phyloP scores from a whole-genome alignment of 2,113 vertebrate species.

The Phoxinus phoxinus region DNA sequence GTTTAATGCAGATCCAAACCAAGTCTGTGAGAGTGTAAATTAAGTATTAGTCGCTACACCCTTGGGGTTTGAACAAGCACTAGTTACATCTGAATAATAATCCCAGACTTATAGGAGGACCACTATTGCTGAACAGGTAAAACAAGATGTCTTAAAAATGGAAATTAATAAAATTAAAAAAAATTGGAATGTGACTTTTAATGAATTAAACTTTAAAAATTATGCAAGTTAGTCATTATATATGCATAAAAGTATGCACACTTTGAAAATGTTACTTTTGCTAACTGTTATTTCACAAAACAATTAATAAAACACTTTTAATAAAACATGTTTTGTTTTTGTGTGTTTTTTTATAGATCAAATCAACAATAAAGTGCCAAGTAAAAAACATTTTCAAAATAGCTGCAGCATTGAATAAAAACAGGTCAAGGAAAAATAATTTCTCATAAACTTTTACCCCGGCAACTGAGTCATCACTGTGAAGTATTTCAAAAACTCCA shows the following conservation, averaged over 20 bases:
- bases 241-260: background rate
- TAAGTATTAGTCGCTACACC: background rate
- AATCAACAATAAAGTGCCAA: no score
- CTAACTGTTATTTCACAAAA: background rate
- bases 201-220: background rate
- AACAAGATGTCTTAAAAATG: no score
- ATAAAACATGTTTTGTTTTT: no score
- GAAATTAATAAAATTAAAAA: no score
- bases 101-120: background rate
- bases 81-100: no score
- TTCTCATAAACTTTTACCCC: background rate
- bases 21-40: constrained; percentile 1
- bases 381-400: no score
- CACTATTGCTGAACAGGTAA: background rate
- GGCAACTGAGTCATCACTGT: background rate
- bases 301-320: background rate
- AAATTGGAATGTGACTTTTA: no score
- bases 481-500: background rate
- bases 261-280: background rate
- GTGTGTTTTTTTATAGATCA: background rate
- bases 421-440: background rate
- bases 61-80: background rate
- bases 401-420: background rate
- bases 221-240: background rate
- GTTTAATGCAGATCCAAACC: background rate